Base-by-base conservation (phyloP, 1,140 invertebrate species). In the Chymomyza costata region DNA sequence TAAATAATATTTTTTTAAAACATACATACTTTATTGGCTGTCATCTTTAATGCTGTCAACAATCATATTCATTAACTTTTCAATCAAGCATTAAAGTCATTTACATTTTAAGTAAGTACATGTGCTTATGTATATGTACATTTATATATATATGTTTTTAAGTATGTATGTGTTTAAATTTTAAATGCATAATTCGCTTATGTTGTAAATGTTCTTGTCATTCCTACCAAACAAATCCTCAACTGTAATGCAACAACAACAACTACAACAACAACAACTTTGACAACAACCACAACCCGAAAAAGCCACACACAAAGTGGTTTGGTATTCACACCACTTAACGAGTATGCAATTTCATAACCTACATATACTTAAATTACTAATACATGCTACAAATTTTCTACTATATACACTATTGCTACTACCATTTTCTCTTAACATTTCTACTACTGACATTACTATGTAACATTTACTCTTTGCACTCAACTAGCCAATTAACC, bases 251-350 rank as follows among this genome's bases (percentile, higher is more conserved):
- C 51, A 65, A 55, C 52, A 44, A 54, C 53, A 58, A 70, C 48
- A 54, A 55, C 59, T 37, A 50, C 61, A 43, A 67, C 48, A 52
- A 60, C 58, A n/a, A 34, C 30, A 51, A 62, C 28, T 57, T 48
- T 41, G 45, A 56, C 44, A 70, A n/a, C 11, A 13, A 6, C 5
- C 25, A 28, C 25, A 10, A 28, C 10, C 25, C 25, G 25, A 28
- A n/a, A 67, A 52, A 76, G 73, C 73, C 73, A 81, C 65, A 69
- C 69, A 62, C 76, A 73, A 58, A 84, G 82, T 73, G 82, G 82
- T 80, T 62, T 84, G 78, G 82, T 84, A 65, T 74, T 84, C 57
- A 76, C 82, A 57, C 82, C 82, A 69, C 82, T 84, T 69, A 84
- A 84, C 82, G 78, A 84, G 82, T 84, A 84, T 76, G 82, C 73